These are phyloP conservation scores for Dioctria rufipes DNA, from an alignment of 2,888 invertebrate genomes.

Conservation along the genomic window DNA sequence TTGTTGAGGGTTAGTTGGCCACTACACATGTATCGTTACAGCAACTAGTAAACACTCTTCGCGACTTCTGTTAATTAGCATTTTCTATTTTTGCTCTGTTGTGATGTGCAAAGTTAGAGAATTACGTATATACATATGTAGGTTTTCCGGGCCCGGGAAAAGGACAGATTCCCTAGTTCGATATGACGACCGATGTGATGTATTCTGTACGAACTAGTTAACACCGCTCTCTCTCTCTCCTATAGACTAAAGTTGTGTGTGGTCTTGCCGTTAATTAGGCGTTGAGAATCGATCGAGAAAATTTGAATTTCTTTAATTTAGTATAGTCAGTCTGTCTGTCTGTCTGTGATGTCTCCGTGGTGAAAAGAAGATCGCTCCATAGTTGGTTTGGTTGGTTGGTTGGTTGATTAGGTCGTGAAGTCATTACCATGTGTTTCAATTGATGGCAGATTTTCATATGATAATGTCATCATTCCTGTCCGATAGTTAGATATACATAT, in stretches of 20 bases:
- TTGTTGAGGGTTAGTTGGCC: constrained; percentile 15
- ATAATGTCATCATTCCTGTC: constrained; percentile 40
- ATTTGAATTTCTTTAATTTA: constrained; percentile 46
- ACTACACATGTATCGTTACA: no score
- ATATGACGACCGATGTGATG: constrained; percentile 37
- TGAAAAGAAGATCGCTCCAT: no score
- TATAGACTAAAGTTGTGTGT: constrained; percentile 5
- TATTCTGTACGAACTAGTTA: constrained; percentile 36
- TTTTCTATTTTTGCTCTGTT: constrained; percentile 33
- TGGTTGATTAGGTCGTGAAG: constrained; percentile 12
- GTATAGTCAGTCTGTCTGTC: neutral
- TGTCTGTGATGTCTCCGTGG: no score
- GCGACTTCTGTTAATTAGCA: constrained; percentile 23
- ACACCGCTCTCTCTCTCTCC: constrained; percentile 14
- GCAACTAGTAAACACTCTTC: no score
- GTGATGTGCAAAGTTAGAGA: neutral
- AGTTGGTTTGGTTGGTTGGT: neutral
- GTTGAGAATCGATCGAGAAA: constrained; percentile 46
- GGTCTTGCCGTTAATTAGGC: constrained; percentile 39
- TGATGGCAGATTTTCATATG: constrained; percentile 31
- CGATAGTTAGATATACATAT: constrained; percentile 25
- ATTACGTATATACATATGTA: no score
- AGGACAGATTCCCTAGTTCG: constrained; percentile 35
- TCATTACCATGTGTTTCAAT: constrained; percentile 37
- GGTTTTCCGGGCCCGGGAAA: constrained; percentile 29